These are phyloP conservation scores for Leucophenga maculata DNA, from an alignment of 2,888 invertebrate genomes.

Conservation along the genomic window DNA sequence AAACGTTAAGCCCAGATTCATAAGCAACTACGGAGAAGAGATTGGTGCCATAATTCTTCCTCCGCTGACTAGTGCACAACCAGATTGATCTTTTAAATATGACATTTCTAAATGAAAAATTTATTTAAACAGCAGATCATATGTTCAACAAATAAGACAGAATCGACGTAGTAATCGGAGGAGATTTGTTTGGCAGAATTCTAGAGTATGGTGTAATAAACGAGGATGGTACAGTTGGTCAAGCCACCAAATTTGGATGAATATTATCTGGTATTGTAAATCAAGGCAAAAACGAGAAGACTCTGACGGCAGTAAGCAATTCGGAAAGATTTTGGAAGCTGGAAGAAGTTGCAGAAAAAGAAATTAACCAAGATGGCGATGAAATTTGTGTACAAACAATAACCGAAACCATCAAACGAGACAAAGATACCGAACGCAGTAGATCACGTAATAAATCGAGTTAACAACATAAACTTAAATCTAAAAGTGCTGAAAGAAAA, in stretches of 20 bases:
- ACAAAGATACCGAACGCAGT: neutral
- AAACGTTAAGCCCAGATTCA: slow-evolving; percentile 31
- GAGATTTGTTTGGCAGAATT: neutral
- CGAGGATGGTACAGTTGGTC: slow-evolving; percentile 21
- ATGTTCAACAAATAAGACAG: slow-evolving; percentile 27
- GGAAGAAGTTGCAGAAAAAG: too few species aligned
- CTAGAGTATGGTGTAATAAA: slow-evolving; percentile 21
- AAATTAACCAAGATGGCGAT: too few species aligned
- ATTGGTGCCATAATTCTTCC: slow-evolving; percentile 29
- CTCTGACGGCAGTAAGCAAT: neutral
- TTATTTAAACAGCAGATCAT: slow-evolving; percentile 30
- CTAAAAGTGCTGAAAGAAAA: too few species aligned
- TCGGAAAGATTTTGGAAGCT: neutral
- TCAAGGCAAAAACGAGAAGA: neutral
- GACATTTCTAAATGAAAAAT: slow-evolving; percentile 14
- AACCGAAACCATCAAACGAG: too few species aligned
- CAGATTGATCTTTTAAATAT: neutral
- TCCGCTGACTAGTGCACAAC: too few species aligned
- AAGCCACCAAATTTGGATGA: slow-evolving; percentile 32
- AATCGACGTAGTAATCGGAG: slow-evolving; percentile 33
- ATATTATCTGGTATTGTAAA: slow-evolving; percentile 28
- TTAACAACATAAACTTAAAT: too few species aligned
- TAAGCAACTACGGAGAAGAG: slow-evolving; percentile 26
- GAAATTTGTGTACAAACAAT: too few species aligned
- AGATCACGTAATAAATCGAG: neutral